Evolutionary conservation across 2,797 vertebrate genomes (phyloP).

Genomic region (Mus minutoides): DNA sequence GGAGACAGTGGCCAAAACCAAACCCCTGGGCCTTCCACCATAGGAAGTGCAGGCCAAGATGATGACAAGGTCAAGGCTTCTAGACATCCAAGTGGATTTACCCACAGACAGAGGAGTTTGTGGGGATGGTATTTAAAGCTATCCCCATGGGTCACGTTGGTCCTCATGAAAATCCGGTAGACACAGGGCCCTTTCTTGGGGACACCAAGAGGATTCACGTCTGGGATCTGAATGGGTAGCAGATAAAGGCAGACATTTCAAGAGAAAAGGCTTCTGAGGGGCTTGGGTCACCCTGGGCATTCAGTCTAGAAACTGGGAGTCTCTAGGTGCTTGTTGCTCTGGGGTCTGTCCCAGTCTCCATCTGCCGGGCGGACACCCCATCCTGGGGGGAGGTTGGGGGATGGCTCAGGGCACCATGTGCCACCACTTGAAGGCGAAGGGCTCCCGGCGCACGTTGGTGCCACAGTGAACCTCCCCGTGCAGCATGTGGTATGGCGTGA

Average conservation of each 20-base stretch:
- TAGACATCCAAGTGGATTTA: background rate
- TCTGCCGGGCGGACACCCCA: background rate
- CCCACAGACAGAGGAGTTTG: background rate
- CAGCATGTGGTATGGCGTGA: constrained; percentile 90
- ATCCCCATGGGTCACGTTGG: background rate
- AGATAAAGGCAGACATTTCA: background rate
- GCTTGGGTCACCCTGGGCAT: background rate
- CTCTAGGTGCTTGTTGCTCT: background rate
- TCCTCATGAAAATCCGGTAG: background rate
- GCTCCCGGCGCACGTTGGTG: constrained; percentile 90
- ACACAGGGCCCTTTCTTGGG: background rate
- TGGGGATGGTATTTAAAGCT: background rate
- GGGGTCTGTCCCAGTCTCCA: background rate
- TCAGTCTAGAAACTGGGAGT: background rate
- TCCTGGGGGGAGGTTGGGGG: background rate
- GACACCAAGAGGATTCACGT: background rate
- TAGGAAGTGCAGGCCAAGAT: background rate
- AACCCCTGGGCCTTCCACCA: background rate
- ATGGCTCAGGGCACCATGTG: constrained; percentile 87
- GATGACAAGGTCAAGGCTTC: background rate
- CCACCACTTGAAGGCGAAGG: constrained; percentile 92
- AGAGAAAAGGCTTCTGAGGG: constrained; percentile 15
- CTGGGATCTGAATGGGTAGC: background rate
- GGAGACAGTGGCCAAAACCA: background rate
- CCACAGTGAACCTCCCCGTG: constrained; percentile 93